phyloP scores from a whole-genome alignment of 2,888 invertebrate genomes.

The Embidobia sp. region DNA sequence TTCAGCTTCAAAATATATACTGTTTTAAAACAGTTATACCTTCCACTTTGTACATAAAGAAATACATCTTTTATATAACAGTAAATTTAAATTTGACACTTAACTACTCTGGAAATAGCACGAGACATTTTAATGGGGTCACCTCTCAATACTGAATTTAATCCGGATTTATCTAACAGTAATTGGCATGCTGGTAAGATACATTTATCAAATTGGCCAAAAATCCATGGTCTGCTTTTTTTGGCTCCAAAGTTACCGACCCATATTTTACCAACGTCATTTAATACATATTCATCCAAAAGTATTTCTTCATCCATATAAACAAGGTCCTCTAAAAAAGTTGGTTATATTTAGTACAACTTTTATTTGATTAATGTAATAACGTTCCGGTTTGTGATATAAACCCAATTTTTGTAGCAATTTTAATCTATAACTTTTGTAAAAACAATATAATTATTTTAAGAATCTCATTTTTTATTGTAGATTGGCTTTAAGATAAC shows the following conservation, averaged over 20 bases:
- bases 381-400: no score
- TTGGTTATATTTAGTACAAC: not conserved
- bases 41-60: no score
- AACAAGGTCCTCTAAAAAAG: conserved; percentile 86
- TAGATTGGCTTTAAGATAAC: no score
- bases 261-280: conserved; percentile 94
- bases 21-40: no score
- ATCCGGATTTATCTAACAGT: conserved; percentile 86
- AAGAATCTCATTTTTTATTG: no score
- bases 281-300: conserved; percentile 89
- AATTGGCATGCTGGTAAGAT: conserved; percentile 88
- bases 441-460: not conserved
- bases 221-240: conserved; percentile 91
- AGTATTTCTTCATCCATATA: conserved; percentile 87
- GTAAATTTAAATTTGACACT: conserved; percentile 63
- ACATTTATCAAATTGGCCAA: conserved; percentile 89
- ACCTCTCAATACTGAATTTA: conserved; percentile 83
- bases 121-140: conserved; percentile 88
- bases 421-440: not conserved
- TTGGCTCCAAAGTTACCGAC: conserved; percentile 88
- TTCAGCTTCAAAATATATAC: no score
- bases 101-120: conserved; percentile 87
- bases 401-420: not conserved
- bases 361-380: not conserved
- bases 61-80: no score